Percentiles rank a stretch among this genome's conserved stretches.
These are phyloP conservation scores for Parapristionchus giblindavisi DNA, from an alignment of 2,888 invertebrate genomes.

Conservation along the genomic window DNA sequence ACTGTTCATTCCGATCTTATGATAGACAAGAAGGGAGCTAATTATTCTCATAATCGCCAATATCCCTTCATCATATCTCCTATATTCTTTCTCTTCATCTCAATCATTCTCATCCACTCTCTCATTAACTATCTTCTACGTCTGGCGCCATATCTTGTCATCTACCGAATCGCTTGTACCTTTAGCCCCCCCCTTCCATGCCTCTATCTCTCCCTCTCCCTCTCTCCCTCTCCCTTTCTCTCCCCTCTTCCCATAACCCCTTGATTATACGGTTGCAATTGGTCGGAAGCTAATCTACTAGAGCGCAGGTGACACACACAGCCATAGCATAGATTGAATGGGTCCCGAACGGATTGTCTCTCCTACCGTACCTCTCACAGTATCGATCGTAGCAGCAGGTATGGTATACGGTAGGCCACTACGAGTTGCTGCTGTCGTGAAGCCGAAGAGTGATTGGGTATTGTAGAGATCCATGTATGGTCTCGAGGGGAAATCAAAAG, in stretches of 20 bases:
- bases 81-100: no score
- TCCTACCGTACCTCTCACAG: background rate
- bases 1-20: no score
- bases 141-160: no score
- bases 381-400: background rate
- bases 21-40: no score
- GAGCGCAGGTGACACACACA: constrained; percentile 33
- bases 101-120: no score
- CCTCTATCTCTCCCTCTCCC: background rate
- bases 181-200: background rate
- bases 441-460: constrained; percentile 8
- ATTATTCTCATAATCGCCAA: no score
- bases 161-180: no score
- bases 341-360: background rate
- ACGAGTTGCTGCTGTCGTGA: constrained; percentile 28
- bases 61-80: no score
- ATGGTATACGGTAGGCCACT: constrained; percentile 23
- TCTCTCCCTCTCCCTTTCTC: background rate
- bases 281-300: constrained; percentile 19
- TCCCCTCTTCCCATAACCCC: background rate
- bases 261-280: constrained; percentile 7
- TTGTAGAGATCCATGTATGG: constrained; percentile 36
- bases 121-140: no score
- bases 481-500: background rate
- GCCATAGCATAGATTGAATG: background rate